These are phyloP conservation scores for Eupithecia vulgata DNA, from an alignment of 2,888 invertebrate species.

Conservation along the genomic window DNA sequence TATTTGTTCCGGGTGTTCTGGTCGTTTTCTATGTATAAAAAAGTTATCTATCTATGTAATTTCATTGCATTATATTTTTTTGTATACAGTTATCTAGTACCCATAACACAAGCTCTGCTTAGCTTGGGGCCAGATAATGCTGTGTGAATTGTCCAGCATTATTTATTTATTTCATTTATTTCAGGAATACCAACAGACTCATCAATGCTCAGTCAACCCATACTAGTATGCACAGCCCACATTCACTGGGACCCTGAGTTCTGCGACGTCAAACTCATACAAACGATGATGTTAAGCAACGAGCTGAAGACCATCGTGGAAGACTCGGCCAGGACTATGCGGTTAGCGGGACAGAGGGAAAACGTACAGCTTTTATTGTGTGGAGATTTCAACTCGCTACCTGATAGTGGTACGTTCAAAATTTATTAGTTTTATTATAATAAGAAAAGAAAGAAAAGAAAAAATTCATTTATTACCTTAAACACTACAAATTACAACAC, in stretches of 20 bases:
- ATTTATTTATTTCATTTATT: no score
- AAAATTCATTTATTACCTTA: no score
- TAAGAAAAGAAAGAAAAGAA: no score
- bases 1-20: no score
- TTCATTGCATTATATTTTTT: no score
- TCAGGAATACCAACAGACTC: slow-evolving; percentile 90
- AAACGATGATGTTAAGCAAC: slow-evolving; percentile 99
- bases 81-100: no score
- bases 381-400: slow-evolving; percentile 99
- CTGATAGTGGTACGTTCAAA: slow-evolving; percentile 90
- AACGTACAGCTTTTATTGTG: slow-evolving; percentile 96
- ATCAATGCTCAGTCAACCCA: slow-evolving; percentile 90
- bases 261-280: slow-evolving; percentile 99
- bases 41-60: no score
- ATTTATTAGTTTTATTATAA: background rate
- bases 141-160: no score
- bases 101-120: no score
- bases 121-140: no score
- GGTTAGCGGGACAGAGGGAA: slow-evolving; percentile 88
- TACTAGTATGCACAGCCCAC: slow-evolving; percentile 98
- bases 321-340: slow-evolving; percentile 91
- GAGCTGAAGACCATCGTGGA: slow-evolving; percentile 95
- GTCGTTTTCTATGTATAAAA: no score
- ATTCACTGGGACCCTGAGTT: slow-evolving; percentile 99
- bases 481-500: no score